Percentiles rank a stretch among this genome's conserved stretches.
phyloP scores from a whole-genome alignment of 2,797 vertebrate species.

The Halcyon smyrnensis region DNA sequence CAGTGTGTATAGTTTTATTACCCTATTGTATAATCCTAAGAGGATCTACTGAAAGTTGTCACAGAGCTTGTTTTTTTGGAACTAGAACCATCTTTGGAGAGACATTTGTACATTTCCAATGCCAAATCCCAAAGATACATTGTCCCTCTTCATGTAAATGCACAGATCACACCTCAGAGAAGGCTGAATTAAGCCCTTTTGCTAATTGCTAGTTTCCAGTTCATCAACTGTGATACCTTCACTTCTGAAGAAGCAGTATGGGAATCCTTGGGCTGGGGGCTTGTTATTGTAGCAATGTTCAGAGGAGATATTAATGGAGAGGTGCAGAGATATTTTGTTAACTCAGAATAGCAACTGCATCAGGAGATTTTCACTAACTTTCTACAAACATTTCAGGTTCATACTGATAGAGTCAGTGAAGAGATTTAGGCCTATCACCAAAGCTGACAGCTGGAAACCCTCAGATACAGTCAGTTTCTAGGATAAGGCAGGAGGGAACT shows the following conservation, averaged over 20 bases:
- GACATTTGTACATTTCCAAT: not conserved
- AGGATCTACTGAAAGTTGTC: not conserved
- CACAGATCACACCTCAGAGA: not conserved
- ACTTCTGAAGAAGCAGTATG: not conserved
- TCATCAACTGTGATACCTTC: not conserved
- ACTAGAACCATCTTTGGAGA: not conserved
- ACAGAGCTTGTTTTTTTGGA: not conserved
- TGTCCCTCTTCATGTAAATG: not conserved
- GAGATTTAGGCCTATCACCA: not conserved
- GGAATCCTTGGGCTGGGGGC: not conserved
- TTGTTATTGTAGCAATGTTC: not conserved
- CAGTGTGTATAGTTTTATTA: not conserved
- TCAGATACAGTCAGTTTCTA: constrained; percentile 2
- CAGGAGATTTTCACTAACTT: not conserved
- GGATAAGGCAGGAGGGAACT: not conserved
- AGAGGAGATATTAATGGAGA: not conserved
- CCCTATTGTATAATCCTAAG: not conserved
- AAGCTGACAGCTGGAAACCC: not conserved
- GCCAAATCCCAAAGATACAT: not conserved
- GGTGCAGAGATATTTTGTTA: not conserved
- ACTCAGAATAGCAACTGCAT: not conserved
- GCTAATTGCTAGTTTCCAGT: not conserved
- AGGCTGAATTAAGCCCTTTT: not conserved
- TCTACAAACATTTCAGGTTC: not conserved
- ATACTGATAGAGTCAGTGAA: not conserved